Evolutionary conservation across 2,797 vertebrate genomes (phyloP), one percentile per base, ranked within the genome.

Genomic region (Tarsius wallacei): DNA sequence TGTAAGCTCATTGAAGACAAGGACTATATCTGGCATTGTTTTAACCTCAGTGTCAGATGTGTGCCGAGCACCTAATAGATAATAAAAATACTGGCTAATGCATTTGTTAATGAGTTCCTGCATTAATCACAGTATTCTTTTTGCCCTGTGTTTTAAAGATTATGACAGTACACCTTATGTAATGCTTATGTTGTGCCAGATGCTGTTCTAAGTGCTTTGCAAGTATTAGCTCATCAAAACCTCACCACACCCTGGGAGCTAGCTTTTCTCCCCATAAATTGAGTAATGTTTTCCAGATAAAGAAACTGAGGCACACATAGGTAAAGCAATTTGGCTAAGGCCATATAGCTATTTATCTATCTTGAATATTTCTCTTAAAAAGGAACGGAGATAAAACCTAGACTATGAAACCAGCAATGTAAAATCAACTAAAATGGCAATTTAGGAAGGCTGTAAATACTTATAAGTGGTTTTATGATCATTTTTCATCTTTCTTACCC

Each of bases 301-400:
- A 11, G 77, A 90, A 94, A 90, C 24, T 53, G 57, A 93, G 87
- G 63, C 22, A 78, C 47, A 74, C 16, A 61, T 1, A 77, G 16
- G 19, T 89, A 31, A 61, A 91, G 17, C 49, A 49, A 64, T 78
- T 77, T 84, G 26, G 3, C 59, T 26, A 84, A 85, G 47, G 3
- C 14, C 42, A 13, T 42, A 49, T 6, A 63, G 33, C 31, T 91
- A 73, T 24, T 47, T 78, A 77, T 49, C 36, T 82, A 22, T 53
- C 3, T 16, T 77, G 24, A 21, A n/a, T 80, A 26, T 9, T 55
- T 22, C 31, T 87, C 51, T 64, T 94, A 57, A 85, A 66, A 33
- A 26, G 71, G 71, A 85, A 78, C 84, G 71, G 42, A 47, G 53
- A 94, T 86, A 90, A 81, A 81, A 68, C 5, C 21, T 85, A 36